A percentile compares a stretch with the other conserved stretches of the same genome.
These are phyloP conservation scores for Bucorvus abyssinicus DNA, from an alignment of 2,797 vertebrate species.

Conservation along the genomic window DNA sequence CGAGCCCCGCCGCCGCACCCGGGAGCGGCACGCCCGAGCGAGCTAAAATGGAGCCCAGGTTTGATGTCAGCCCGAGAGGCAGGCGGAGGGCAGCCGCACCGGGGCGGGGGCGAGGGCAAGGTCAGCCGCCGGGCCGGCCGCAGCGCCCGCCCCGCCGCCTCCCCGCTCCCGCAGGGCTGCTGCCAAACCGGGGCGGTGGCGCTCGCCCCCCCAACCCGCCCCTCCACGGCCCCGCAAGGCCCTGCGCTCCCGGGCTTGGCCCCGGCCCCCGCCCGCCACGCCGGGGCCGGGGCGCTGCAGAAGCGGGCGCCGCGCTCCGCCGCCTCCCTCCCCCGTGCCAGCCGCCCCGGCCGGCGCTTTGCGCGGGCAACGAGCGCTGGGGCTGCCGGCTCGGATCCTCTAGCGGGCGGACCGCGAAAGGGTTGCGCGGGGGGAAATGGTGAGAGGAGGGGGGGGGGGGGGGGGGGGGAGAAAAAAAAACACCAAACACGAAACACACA, in stretches of 20 bases:
- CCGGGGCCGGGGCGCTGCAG: slow-evolving; percentile 23
- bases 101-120: slow-evolving; percentile 80
- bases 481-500: too few relatives aligned
- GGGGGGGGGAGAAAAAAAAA: too few relatives aligned
- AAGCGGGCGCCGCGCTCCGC: background rate
- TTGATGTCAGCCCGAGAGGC: slow-evolving; percentile 72
- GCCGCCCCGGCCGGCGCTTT: background rate
- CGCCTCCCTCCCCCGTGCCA: background rate
- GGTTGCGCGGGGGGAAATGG: slow-evolving; percentile 1
- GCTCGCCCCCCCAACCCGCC: background rate
- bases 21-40: slow-evolving; percentile 51
- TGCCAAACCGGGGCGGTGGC: background rate
- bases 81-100: slow-evolving; percentile 72
- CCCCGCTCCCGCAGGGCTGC: background rate
- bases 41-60: slow-evolving; percentile 82
- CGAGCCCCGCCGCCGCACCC: slow-evolving; percentile 19
- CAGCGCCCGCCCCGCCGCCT: slow-evolving; percentile 46
- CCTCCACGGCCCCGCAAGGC: background rate
- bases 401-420: slow-evolving; percentile 63
- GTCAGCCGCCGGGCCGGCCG: slow-evolving; percentile 75
- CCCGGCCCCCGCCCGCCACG: background rate
- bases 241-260: slow-evolving; percentile 15
- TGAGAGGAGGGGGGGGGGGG: too few relatives aligned
- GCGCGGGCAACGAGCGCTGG: background rate
- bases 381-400: background rate